These are phyloP conservation scores for Percopsis omiscomaycus DNA, from an alignment of 2,797 vertebrate genomes.

Conservation along the genomic window DNA sequence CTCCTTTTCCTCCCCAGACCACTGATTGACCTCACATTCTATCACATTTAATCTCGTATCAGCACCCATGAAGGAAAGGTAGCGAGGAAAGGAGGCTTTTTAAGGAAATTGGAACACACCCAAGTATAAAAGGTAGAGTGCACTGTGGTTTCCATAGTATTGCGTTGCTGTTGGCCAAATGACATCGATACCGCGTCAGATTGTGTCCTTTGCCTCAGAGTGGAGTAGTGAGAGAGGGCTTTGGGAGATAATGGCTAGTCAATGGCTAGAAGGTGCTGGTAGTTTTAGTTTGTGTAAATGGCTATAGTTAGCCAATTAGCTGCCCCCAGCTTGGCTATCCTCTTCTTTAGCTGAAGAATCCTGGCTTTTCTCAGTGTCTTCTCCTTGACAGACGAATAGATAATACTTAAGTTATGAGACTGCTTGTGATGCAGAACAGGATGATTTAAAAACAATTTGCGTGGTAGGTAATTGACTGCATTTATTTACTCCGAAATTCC, in stretches of 20 bases:
- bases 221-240: not conserved
- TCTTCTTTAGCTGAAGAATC: constrained; percentile 53
- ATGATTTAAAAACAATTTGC: too few species aligned
- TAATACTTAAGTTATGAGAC: constrained; percentile 19
- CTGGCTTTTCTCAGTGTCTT: constrained; percentile 41
- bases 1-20: constrained; percentile 14
- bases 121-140: constrained; percentile 17
- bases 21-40: not conserved
- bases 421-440: not conserved
- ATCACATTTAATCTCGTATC: constrained; percentile 19
- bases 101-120: constrained; percentile 23
- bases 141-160: constrained; percentile 24
- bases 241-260: constrained; percentile 12
- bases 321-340: constrained; percentile 46
- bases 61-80: constrained; percentile 25
- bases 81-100: constrained; percentile 31
- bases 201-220: constrained; percentile 23
- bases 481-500: too few species aligned
- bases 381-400: constrained; percentile 51
- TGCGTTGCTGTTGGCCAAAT: not conserved
- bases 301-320: constrained; percentile 35
- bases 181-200: constrained; percentile 19
- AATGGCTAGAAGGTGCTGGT: constrained; percentile 1
- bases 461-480: too few species aligned
- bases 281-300: constrained; percentile 17